phyloP scores from a whole-genome alignment of 2,888 invertebrate species.

The Pseudococcus jackbeardsleyi region DNA sequence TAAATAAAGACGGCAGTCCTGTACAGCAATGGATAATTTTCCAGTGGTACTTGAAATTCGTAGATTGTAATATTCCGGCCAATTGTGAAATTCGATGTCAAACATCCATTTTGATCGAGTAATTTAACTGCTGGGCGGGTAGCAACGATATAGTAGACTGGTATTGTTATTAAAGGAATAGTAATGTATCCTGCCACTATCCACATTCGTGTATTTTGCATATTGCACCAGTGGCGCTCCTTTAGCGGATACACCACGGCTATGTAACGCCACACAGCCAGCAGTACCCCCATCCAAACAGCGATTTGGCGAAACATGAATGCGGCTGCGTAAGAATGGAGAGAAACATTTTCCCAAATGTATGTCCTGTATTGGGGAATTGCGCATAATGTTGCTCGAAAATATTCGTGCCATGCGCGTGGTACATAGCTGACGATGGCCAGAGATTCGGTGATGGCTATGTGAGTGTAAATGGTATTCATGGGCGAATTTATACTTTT shows the following conservation, averaged over 20 bases:
- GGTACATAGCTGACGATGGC: not conserved
- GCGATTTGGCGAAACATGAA: conserved; percentile 87
- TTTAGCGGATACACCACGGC: not conserved
- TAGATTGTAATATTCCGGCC: not conserved
- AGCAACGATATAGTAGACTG: conserved; percentile 81
- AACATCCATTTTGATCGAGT: conserved; percentile 11
- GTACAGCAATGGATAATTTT: conserved; percentile 75
- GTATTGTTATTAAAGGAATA: conserved; percentile 87
- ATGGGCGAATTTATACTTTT: conserved; percentile 15
- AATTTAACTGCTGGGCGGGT: not conserved
- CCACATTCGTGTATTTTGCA: conserved; percentile 78
- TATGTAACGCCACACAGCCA: conserved; percentile 86
- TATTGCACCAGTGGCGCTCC: not conserved
- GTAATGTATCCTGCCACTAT: conserved; percentile 84
- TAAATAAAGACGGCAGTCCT: no score
- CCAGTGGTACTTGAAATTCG: conserved; percentile 69
- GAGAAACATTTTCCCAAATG: conserved; percentile 87
- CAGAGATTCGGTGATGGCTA: not conserved
- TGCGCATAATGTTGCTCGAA: conserved; percentile 68
- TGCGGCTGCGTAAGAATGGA: conserved; percentile 89
- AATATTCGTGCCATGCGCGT: conserved; percentile 68
- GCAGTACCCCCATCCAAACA: conserved; percentile 92
- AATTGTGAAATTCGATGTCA: not conserved
- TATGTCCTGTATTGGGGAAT: not conserved
- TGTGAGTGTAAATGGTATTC: not conserved